These are phyloP conservation scores for Tinamus guttatus DNA, from an alignment of 2,113 vertebrate genomes.

Conservation along the genomic window DNA sequence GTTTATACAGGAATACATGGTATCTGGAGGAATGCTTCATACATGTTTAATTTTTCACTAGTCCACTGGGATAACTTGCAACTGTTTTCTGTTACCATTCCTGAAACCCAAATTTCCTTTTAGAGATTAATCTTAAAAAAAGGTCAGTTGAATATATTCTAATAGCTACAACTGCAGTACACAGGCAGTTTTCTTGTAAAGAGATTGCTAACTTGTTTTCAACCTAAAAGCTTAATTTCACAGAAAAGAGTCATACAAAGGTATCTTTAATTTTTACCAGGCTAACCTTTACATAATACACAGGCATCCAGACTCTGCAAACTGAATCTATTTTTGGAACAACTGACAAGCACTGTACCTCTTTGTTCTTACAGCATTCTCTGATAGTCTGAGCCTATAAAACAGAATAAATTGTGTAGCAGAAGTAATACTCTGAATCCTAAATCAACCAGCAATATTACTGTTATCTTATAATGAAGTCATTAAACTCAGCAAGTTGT, in stretches of 20 bases:
- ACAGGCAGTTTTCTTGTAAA: neutral
- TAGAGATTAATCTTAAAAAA: conserved; percentile 24
- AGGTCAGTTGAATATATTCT: neutral
- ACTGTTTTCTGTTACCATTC: neutral
- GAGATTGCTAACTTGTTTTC: neutral
- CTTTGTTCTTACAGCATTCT: neutral
- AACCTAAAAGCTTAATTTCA: neutral
- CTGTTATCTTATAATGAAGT: neutral
- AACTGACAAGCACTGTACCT: neutral
- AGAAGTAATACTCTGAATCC: neutral
- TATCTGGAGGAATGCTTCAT: neutral
- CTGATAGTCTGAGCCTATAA: neutral
- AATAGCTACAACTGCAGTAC: neutral
- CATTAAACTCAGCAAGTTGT: neutral
- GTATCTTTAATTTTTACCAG: neutral
- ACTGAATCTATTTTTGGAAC: neutral
- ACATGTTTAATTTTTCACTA: conserved; percentile 33
- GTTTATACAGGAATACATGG: neutral
- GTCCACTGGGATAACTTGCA: neutral
- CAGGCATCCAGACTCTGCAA: neutral
- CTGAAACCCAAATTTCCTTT: neutral
- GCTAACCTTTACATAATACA: neutral
- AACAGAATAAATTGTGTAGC: neutral
- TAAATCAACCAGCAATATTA: neutral
- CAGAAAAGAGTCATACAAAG: neutral